A percentile compares a stretch with the other conserved stretches of the same genome.
phyloP scores from a whole-genome alignment of 2,888 invertebrate species.

The Lottia gigantea region DNA sequence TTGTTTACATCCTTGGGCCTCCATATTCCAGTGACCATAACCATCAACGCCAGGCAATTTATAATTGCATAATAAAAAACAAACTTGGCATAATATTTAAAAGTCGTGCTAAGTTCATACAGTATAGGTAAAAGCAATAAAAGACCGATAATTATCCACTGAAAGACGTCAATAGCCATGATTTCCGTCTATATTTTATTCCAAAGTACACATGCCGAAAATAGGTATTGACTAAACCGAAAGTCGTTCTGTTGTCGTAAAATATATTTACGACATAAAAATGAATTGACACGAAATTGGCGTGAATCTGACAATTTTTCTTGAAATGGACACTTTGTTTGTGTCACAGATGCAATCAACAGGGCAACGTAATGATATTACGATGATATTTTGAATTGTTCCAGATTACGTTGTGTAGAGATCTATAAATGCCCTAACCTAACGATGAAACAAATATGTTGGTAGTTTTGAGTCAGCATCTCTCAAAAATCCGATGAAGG shows the following conservation, averaged over 20 bases:
- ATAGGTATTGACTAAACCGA: background rate
- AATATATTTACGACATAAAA: background rate
- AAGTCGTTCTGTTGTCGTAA: background rate
- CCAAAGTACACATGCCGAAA: background rate
- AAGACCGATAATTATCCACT: slow-evolving; percentile 46
- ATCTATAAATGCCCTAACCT: no score
- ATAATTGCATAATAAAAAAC: slow-evolving; percentile 43
- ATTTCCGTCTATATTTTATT: background rate
- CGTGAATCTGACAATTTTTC: no score
- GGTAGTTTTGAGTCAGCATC: no score
- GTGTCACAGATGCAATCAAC: no score
- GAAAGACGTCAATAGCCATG: slow-evolving; percentile 45
- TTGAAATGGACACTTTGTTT: no score
- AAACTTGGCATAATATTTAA: slow-evolving; percentile 56
- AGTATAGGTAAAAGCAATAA: slow-evolving; percentile 48
- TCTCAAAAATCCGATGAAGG: no score
- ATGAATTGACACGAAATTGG: background rate
- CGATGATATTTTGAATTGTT: no score
- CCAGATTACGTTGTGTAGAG: no score
- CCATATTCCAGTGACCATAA: slow-evolving; percentile 36
- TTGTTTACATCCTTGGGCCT: slow-evolving; percentile 44
- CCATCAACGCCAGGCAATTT: slow-evolving; percentile 34
- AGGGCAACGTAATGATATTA: no score
- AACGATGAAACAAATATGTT: no score
- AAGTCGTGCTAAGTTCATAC: slow-evolving; percentile 49